phyloP scores from a whole-genome alignment of 2,113 vertebrate species.

The Python bivittatus region DNA sequence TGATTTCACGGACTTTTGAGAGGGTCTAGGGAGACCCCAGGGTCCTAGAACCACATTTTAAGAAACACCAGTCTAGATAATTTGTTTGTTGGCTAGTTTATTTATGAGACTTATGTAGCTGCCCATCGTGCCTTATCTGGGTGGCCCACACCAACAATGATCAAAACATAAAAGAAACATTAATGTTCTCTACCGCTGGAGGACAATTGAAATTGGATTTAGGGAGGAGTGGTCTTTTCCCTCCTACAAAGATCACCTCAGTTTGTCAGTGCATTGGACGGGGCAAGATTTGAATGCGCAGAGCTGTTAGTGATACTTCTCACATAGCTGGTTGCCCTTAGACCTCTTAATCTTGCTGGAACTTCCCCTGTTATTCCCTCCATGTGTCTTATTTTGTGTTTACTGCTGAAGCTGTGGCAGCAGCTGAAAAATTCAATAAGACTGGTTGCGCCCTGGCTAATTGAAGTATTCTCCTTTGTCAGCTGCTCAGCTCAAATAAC shows the following conservation, averaged over 20 bases:
- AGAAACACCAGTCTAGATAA: background rate
- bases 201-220: background rate
- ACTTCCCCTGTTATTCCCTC: background rate
- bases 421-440: constrained; percentile 26
- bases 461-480: constrained; percentile 67
- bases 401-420: background rate
- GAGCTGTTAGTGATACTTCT: background rate
- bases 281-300: background rate
- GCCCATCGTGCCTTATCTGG: background rate
- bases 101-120: background rate
- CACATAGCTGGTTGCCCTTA: background rate
- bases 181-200: background rate
- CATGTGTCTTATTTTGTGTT: constrained; percentile 19
- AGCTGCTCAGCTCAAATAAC: constrained; percentile 49
- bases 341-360: background rate
- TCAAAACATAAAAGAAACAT: background rate
- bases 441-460: constrained; percentile 61
- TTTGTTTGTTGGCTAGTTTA: background rate
- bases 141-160: background rate
- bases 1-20: background rate
- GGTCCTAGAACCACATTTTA: background rate
- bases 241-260: background rate
- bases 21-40: background rate
- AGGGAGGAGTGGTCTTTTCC: background rate
- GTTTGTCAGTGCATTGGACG: background rate